Evolutionary conservation across 2,888 invertebrate genomes (phyloP), one percentile per base, ranked within the genome.

Genomic region (Lordiphosa fenestrarum): DNA sequence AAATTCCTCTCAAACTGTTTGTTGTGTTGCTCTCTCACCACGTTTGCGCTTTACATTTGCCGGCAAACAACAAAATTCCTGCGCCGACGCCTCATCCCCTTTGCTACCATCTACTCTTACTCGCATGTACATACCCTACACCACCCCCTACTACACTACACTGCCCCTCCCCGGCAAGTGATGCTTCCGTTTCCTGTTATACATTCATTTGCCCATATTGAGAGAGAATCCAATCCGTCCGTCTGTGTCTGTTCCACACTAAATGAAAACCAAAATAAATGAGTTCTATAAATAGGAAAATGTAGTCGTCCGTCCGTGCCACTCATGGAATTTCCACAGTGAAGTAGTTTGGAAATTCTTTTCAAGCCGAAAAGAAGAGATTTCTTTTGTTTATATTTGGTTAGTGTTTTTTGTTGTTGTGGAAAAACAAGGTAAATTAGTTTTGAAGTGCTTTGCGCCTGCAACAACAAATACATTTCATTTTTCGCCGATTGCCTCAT

Each of bases 21-120:
- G 19, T 46, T 38, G 25, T 48, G 9, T 0, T 38, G 39, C 41
- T 40, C 47, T 25, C 47, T 53, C 42, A 10, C 6, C 2, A 63
- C 69, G 83, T 66, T 52, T 85, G 86, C 85, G 85, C 83, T 30
- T 53, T 66, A 9, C 40, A 44, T 53, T 53, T 71, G 78, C 87
- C 86, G 86, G 87, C 84, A 67, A 63, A 71, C 62, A 71, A 42
- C 9, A 13, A 15, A 30, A 40, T 58, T 48, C 49, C 33, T 30
- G 30, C 21, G 35, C 35, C 7, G 7, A 25, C 25, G n/a, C 25
- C 38, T 25, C 35, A 9, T 9, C 30, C 30, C 30, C 30, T 30
- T 30, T 21, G 4, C 33, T 25, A 10, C 15, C 15, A 51, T 23
- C 40, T n/a, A 41, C 35, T 7, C 3, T n/a, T 5, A 39, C 40